These are phyloP conservation scores for Drosophila bocki DNA, from an alignment of 1,140 invertebrate species.

Conservation along the genomic window DNA sequence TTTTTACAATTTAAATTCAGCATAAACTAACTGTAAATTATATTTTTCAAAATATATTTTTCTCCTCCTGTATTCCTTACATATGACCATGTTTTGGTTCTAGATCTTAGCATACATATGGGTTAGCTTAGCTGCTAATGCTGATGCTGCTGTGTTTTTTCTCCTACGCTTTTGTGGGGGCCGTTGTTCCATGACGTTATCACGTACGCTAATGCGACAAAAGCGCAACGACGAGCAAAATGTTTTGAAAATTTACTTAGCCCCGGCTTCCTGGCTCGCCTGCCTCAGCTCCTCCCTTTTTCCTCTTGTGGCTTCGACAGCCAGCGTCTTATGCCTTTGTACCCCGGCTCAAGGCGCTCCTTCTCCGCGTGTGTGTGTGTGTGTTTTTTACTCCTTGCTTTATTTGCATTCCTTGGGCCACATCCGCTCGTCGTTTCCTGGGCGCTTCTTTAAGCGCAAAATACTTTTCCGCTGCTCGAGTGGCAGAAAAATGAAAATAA, in stretches of 20 bases:
- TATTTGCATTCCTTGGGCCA: slow-evolving; percentile 79
- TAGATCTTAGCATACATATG: slow-evolving; percentile 41
- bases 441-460: slow-evolving; percentile 76
- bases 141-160: slow-evolving; percentile 15
- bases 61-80: background rate
- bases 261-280: slow-evolving; percentile 27
- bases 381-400: slow-evolving; percentile 42
- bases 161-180: slow-evolving; percentile 25
- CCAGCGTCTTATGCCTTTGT: slow-evolving; percentile 38
- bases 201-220: slow-evolving; percentile 84
- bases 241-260: slow-evolving; percentile 82
- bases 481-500: slow-evolving; percentile 68
- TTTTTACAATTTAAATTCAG: background rate
- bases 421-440: slow-evolving; percentile 73
- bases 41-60: background rate
- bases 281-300: background rate
- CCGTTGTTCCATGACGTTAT: slow-evolving; percentile 62
- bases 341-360: slow-evolving; percentile 30
- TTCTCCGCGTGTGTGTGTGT: background rate
- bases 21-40: background rate
- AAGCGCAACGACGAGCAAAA: slow-evolving; percentile 80
- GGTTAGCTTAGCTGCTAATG: slow-evolving; percentile 29
- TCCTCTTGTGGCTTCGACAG: slow-evolving; percentile 41
- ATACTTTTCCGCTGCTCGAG: slow-evolving; percentile 68
- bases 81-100: background rate